phyloP scores from a whole-genome alignment of 2,888 invertebrate species.

The Augiades crinisus region DNA sequence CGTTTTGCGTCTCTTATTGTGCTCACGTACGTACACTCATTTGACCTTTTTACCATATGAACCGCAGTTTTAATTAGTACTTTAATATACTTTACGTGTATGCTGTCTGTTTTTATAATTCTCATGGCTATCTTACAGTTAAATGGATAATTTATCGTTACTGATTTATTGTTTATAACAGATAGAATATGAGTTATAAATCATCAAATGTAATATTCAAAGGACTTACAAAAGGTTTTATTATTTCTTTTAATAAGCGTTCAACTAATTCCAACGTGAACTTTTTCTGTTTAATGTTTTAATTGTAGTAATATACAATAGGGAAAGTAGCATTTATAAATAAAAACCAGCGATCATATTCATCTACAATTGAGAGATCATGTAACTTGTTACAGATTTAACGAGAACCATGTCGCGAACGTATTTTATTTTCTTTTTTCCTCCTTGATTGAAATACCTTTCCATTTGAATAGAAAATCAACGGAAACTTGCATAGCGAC shows the following conservation, averaged over 20 bases:
- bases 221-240: no score
- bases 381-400: conserved; percentile 17
- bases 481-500: conserved; percentile 34
- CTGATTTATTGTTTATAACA: no score
- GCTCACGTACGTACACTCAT: conserved; percentile 1
- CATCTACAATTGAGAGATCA: conserved; percentile 6
- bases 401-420: conserved; percentile 18
- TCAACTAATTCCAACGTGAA: no score
- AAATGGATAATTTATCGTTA: no score
- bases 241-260: no score
- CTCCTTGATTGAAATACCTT: conserved; percentile 61
- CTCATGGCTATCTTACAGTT: neutral
- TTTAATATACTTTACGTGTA: no score
- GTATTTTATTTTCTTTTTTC: conserved; percentile 44
- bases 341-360: neutral
- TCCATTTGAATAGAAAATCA: conserved; percentile 56
- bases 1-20: conserved; percentile 8
- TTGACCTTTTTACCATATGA: conserved; percentile 7
- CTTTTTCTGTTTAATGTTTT: no score
- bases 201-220: no score
- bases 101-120: no score
- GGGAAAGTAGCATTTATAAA: neutral
- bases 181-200: no score
- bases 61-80: conserved; percentile 7
- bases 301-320: no score